phyloP scores from a whole-genome alignment of 2,113 vertebrate species.

The Lycocorax pyrrhopterus region DNA sequence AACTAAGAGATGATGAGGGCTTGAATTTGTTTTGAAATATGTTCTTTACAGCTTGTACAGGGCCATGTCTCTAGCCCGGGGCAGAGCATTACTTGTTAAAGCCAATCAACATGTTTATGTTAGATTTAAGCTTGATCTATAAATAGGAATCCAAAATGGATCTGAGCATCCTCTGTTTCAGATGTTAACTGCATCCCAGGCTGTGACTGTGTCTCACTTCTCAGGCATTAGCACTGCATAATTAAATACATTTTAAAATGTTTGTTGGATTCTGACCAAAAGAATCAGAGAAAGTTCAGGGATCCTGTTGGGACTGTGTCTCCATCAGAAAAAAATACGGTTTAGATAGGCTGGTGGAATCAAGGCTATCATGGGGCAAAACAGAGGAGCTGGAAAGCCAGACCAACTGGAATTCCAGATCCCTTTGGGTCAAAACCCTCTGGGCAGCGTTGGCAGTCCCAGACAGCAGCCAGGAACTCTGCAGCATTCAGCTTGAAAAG shows the following conservation, averaged over 20 bases:
- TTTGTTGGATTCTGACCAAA: neutral
- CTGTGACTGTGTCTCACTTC: neutral
- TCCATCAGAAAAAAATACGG: neutral
- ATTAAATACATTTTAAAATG: neutral
- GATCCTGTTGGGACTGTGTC: neutral
- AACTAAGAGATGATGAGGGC: neutral
- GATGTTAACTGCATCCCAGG: neutral
- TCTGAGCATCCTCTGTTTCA: neutral
- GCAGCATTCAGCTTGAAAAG: neutral
- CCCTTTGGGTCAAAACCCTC: neutral
- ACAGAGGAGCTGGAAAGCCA: neutral
- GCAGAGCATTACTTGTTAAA: neutral
- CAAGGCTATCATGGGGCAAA: neutral
- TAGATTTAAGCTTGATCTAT: neutral
- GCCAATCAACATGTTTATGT: neutral
- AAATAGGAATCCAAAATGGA: neutral
- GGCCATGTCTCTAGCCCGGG: neutral
- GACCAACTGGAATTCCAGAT: neutral
- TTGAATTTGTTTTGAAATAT: conserved; percentile 14
- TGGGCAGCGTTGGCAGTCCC: neutral
- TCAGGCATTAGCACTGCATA: neutral
- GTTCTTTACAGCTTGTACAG: neutral
- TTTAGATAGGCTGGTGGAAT: neutral
- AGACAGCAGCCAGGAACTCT: neutral
- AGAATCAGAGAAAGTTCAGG: neutral